A percentile compares a stretch with the other conserved stretches of the same genome.
Conservation (phyloP, 2,888 invertebrate species). For the Stratiomys singularior region DNA sequence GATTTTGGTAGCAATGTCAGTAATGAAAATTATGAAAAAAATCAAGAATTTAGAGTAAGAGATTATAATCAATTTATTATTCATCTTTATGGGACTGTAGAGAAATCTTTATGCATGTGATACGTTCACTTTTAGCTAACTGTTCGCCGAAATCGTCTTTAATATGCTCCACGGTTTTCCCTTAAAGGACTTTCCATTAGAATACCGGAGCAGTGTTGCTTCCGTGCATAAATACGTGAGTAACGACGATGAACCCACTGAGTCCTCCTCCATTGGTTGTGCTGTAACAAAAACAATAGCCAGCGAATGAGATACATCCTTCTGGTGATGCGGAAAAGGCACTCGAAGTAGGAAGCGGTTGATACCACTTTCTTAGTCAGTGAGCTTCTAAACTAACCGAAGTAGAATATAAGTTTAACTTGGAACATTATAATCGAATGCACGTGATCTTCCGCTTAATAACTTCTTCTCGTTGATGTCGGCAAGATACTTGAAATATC, state of each 20-base stretch:
- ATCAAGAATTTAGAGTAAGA: no score
- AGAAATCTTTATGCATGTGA: no score
- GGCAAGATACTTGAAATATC: neutral
- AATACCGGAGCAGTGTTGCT: neutral
- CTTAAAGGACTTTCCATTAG: no score
- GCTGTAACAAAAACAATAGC: conserved; percentile 8
- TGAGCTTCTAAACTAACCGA: conserved; percentile 3
- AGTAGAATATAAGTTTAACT: neutral
- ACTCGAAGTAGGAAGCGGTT: neutral
- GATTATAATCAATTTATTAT: no score
- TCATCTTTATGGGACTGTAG: no score
- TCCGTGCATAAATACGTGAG: conserved; percentile 31
- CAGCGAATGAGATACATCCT: conserved; percentile 4
- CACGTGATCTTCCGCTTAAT: conserved; percentile 38
- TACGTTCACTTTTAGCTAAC: neutral
- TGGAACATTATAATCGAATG: conserved; percentile 32
- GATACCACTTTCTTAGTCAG: conserved; percentile 4
- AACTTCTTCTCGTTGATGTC: neutral
- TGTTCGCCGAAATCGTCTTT: neutral
- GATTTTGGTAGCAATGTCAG: no score
- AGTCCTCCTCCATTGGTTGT: neutral
- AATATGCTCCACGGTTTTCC: neutral
- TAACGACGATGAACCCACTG: no score
- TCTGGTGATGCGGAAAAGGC: conserved; percentile 3
- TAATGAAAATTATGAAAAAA: no score